phyloP scores from a whole-genome alignment of 2,888 invertebrate species.

The Acrobasis consociella region DNA sequence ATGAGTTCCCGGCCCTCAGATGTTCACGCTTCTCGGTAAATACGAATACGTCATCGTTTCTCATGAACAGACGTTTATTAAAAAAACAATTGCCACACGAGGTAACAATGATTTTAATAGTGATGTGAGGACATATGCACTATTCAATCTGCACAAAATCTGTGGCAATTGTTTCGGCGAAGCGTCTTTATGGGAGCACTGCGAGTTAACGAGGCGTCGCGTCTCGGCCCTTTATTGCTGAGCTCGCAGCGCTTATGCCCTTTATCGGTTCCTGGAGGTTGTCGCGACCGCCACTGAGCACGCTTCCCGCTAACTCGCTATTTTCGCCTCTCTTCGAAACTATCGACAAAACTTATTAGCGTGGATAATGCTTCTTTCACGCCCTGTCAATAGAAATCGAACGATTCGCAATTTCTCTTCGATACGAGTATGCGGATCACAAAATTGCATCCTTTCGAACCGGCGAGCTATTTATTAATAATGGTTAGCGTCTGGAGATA shows the following conservation, averaged over 20 bases:
- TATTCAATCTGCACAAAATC: constrained; percentile 37
- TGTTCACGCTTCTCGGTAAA: constrained; percentile 22
- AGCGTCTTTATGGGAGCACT: constrained; percentile 70
- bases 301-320: constrained; percentile 72
- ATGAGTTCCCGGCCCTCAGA: constrained; percentile 21
- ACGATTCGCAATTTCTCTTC: constrained; percentile 42
- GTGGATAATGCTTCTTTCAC: constrained; percentile 63
- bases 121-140: constrained; percentile 31
- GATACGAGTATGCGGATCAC: constrained; percentile 30
- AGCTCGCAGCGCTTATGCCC: constrained; percentile 55
- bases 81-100: constrained; percentile 4
- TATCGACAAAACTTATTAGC: constrained; percentile 52
- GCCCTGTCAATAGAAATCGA: constrained; percentile 58
- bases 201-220: constrained; percentile 72
- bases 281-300: constrained; percentile 68
- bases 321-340: constrained; percentile 72
- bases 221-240: constrained; percentile 56
- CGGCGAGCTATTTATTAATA: constrained; percentile 53
- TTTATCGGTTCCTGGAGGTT: constrained; percentile 78
- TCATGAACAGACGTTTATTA: constrained; percentile 9
- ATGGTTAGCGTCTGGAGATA: constrained; percentile 49
- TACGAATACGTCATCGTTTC: constrained; percentile 12
- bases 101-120: constrained; percentile 27
- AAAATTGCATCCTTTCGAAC: constrained; percentile 31
- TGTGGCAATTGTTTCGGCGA: constrained; percentile 68